A percentile compares a stretch with the other conserved stretches of the same genome.
phyloP scores from a whole-genome alignment of 2,888 invertebrate genomes.

The Fragum sueziense region DNA sequence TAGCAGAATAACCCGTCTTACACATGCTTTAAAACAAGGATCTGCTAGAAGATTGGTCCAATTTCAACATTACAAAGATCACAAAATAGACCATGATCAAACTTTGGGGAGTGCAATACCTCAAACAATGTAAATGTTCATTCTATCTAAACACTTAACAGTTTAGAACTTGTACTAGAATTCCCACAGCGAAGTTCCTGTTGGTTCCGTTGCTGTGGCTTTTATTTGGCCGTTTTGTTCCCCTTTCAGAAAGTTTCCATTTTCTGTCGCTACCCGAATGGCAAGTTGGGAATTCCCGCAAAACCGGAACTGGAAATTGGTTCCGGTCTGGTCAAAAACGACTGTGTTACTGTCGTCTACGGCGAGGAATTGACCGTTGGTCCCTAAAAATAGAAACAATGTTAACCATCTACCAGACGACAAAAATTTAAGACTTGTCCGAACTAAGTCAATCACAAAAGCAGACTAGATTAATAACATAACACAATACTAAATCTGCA shows the following conservation, averaged over 20 bases:
- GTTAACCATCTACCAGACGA: background rate
- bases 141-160: too few species aligned
- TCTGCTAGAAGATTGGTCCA: too few species aligned
- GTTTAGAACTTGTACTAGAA: too few species aligned
- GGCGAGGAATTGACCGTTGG: slow-evolving; percentile 97
- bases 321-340: slow-evolving; percentile 90
- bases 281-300: slow-evolving; percentile 96
- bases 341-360: slow-evolving; percentile 92
- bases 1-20: too few species aligned
- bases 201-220: slow-evolving; percentile 66
- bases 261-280: slow-evolving; percentile 87
- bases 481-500: too few species aligned
- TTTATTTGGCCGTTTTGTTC: slow-evolving; percentile 81
- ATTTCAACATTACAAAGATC: too few species aligned
- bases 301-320: slow-evolving; percentile 95
- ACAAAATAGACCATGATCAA: too few species aligned
- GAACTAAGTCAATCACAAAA: too few species aligned
- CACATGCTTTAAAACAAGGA: too few species aligned
- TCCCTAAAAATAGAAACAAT: slow-evolving; percentile 85
- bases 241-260: slow-evolving; percentile 84
- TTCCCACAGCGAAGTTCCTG: slow-evolving; percentile 67
- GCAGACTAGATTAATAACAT: background rate
- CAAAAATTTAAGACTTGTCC: too few species aligned
- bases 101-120: too few species aligned
- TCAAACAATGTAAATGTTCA: too few species aligned